A percentile compares a stretch with the other conserved stretches of the same genome.
Evolutionary conservation across 53 echinoderm and acorn worm species (phyloP).

Genomic region (Apostichopus leukothele): DNA sequence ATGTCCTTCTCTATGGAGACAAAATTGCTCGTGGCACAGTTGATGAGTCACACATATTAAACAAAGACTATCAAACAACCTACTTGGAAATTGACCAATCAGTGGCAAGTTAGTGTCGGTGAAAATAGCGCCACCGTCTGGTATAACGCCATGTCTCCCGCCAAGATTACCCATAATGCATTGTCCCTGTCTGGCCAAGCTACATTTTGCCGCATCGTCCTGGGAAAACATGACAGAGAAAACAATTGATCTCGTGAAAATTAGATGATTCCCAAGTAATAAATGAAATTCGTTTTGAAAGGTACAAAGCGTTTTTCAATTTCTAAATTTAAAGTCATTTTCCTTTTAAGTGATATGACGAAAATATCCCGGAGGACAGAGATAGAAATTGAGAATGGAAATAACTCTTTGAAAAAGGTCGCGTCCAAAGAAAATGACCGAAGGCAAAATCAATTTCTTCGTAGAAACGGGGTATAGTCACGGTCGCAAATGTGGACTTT

Average conservation of each 20-base stretch:
- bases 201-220: neutral
- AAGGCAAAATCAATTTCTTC: constrained; percentile 9
- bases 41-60: neutral
- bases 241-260: neutral
- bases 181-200: constrained; percentile 40
- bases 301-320: neutral
- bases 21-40: no score
- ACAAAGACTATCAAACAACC: neutral
- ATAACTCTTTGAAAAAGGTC: neutral
- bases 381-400: neutral
- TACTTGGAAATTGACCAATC: constrained; percentile 69
- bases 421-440: constrained; percentile 1
- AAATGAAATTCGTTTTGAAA: neutral
- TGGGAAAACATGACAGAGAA: neutral
- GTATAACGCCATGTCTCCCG: constrained; percentile 55
- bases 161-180: constrained; percentile 48
- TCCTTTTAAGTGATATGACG: constrained; percentile 9
- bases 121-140: constrained; percentile 55
- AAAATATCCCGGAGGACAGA: constrained; percentile 24
- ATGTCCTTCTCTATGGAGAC: no score
- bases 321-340: constrained; percentile 5
- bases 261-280: neutral
- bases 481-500: neutral
- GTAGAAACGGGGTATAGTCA: neutral
- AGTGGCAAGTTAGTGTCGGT: constrained; percentile 84